Evolutionary conservation across 2,113 vertebrate genomes (phyloP), one percentile per base, ranked within the genome.

Genomic region (crab-eating macaque (Macaca fascicularis)): DNA sequence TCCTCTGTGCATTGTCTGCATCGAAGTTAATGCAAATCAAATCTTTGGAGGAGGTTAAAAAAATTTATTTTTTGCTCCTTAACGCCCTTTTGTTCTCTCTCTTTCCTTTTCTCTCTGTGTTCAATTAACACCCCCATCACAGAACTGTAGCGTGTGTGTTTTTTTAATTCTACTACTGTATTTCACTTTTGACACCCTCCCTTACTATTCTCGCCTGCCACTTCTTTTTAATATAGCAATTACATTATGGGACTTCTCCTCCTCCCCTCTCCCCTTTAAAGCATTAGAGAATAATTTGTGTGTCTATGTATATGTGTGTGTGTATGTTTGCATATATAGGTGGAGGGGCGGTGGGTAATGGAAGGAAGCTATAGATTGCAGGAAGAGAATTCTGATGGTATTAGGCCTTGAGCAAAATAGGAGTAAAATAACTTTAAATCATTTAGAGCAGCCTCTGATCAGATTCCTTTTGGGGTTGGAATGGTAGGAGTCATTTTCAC

Each of bases 51-150:
- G 97, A 98, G 97, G 96, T 97, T 97, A 92, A 74, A 83, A 59
- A 92, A 95, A 52, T 97, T 97, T 80, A 57, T 94, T 69, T 97
- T 96, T 35, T 96, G 97, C 93, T 98, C 94, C 80, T 96, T 98
- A 97, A 95, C 98, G 84, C 95, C 92, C 98, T 97, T 98, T 98
- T 98, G 98, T 98, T 98, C 98, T 98, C 97, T 96, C 59, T 92
- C 93, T 96, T 96, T 98, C 94, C 69, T 72, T 94, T 95, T 91
- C 55, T 89, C 52, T 87, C 84, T 45, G 96, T 92, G 90, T 98
- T 98, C 97, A 98, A 95, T 98, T 98, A 98, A 98, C 98, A 97
- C 97, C 96, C 97, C 97, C 98, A 96, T 97, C 17, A 8, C 83
- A 97, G 97, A 97, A 97, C 92, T 89, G 86, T 91, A 97, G 81